A percentile compares a stretch with the other conserved stretches of the same genome.
Conservation (phyloP, 1,140 invertebrate genomes). For the Gonioctena quinquepunctata region DNA sequence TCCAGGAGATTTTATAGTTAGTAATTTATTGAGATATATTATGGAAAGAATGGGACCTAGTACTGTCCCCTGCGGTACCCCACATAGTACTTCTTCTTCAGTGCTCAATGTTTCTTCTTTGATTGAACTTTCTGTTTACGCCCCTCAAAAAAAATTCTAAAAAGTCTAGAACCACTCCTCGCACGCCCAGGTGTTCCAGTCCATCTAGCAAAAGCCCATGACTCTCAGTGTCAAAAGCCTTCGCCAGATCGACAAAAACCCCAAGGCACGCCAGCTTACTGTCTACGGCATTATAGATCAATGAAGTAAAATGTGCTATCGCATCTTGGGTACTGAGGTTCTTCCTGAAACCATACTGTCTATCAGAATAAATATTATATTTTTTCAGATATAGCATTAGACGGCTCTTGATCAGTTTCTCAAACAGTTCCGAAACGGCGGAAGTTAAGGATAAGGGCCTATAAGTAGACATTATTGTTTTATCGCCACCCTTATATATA, state of each 20-base stretch:
- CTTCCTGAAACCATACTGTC: neutral
- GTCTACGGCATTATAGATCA: neutral
- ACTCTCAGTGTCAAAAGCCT: neutral
- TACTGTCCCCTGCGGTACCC: no score
- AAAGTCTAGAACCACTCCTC: no score
- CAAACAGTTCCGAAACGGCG: neutral
- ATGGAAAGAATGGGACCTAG: no score
- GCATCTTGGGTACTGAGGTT: neutral
- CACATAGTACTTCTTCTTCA: no score
- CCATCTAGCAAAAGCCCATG: neutral
- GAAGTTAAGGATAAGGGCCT: neutral
- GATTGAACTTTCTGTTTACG: no score
- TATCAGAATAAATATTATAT: no score
- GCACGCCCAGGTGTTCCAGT: neutral
- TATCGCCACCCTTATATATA: neutral
- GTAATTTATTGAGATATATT: no score
- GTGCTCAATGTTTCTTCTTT: no score
- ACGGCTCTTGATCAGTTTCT: no score
- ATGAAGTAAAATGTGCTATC: neutral
- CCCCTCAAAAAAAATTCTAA: no score
- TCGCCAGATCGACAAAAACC: neutral
- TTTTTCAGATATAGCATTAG: neutral
- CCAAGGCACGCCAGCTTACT: neutral
- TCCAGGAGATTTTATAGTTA: no score
- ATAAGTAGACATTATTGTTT: neutral